Evolutionary conservation across 1,140 invertebrate species (phyloP), one percentile per base, ranked within the genome.

Genomic region (Drosophila navojoa): DNA sequence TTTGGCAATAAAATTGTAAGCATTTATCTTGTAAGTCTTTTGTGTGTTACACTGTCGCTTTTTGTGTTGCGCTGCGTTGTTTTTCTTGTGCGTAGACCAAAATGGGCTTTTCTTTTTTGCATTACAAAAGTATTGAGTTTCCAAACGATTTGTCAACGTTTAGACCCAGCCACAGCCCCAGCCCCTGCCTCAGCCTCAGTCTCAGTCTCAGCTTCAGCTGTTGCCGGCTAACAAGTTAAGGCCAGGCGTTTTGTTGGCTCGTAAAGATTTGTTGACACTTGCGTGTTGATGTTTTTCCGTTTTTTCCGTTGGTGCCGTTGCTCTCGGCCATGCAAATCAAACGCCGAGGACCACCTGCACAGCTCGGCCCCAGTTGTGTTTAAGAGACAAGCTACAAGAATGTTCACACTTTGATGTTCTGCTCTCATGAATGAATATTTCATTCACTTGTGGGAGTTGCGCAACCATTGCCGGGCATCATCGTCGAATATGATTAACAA

Each of bases 51-150:
- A 15, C 13, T 42, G 16, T 11, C 16, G 58, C 58, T 29, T 58
- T 32, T 59, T 58, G 16, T 49, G 45, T 58, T 77, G 61, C 49
- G 55, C 27, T 52, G 70, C 78, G 32, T 32, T 32, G 32, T 32
- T 53, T 61, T 73, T 71, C 64, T 68, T 60, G 59, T 79, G 80
- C 80, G 80, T 84, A 85, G 76, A 80, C 81, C 59, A 85, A 84
- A 84, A 74, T 77, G 63, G 80, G 59, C 62, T 52, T 55, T 80
- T 82, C 59, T 78, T 79, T 32, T 85, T 81, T 85, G 81, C 81
- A 84, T 84, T 84, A 85, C 79, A 87, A 87, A 81, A 87, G 82
- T 87, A 87, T 87, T 77, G 79, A 79, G 76, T 87, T 87, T 81
- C 82, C 73, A 60, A 87, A 77, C 82, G 82, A 87, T 87, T 87